Evolutionary conservation across 2,797 vertebrate genomes (phyloP), one percentile per base, ranked within the genome.

Genomic region (Amazona finschi): DNA sequence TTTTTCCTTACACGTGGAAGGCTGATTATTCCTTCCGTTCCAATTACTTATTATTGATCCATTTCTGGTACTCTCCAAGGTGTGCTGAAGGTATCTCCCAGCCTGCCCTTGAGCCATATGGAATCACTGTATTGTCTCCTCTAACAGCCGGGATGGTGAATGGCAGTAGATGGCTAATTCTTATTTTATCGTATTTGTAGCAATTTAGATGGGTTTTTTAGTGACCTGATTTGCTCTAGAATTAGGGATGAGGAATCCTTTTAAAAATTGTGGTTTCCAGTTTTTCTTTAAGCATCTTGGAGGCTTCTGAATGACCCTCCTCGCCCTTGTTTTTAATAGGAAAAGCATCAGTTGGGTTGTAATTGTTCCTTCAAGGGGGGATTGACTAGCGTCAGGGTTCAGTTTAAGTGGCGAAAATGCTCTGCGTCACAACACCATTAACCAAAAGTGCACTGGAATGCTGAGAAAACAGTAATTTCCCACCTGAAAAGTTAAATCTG

Each of bases 11-110:
- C 31, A 4, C 0, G 4, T 66, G 70, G 70, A 55, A 81, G 36
- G 62, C 73, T 75, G 66, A 60, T 86, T 49, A 33, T 75, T 81
- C 62, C 36, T 87, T 69, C 77, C 57, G 36, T 58, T 89, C 50
- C 62, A 55, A 3, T 70, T 95, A 71, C 93, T 96, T 96, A 83
- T 93, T 91, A 49, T 93, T 92, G 85, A 44, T 82, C 78, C 73
- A 31, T 87, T 89, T 84, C 71, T 89, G 92, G 69, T 94, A 89
- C 83, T 81, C 8, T 17, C 76, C 44, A 50, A 66, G 73, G 49
- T 55, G 82, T 91, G 83, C 90, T 81, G 90, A 64, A 75, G 69
- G 57, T 52, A 16, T 92, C 28, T 93, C 89, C 25, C 93, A 91
- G 66, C 85, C 85, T 92, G 74, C 81, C 74, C 67, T 87, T 0